Conservation (phyloP, 2,888 invertebrate species). For the Lobophora halterata region DNA sequence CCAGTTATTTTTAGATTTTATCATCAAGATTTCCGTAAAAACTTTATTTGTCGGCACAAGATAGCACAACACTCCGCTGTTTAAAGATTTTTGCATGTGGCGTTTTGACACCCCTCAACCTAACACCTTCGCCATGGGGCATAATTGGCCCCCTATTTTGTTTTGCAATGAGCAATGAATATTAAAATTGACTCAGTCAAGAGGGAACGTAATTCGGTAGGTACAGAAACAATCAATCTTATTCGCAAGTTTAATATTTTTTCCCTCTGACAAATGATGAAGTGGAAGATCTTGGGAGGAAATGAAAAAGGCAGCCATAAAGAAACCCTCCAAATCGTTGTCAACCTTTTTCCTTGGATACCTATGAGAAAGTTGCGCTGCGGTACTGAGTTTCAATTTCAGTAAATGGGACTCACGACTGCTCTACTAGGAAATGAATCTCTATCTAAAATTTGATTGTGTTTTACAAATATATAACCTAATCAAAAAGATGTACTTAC, state of each 20-base stretch:
- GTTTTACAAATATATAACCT: too few relatives aligned
- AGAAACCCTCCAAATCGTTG: slow-evolving; percentile 33
- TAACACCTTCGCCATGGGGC: slow-evolving; percentile 51
- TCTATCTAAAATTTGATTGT: slow-evolving; percentile 5
- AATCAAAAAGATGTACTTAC: too few relatives aligned
- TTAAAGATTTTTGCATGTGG: slow-evolving; percentile 68
- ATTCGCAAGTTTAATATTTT: slow-evolving; percentile 42
- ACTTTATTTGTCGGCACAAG: too few relatives aligned
- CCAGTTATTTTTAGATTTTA: too few relatives aligned
- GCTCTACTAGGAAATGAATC: slow-evolving; percentile 6
- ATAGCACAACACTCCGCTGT: slow-evolving; percentile 34
- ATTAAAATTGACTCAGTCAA: slow-evolving; percentile 54
- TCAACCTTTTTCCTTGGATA: slow-evolving; percentile 33
- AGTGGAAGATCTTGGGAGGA: slow-evolving; percentile 30
- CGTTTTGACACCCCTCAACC: slow-evolving; percentile 60
- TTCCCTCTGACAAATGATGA: slow-evolving; percentile 46
- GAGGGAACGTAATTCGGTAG: slow-evolving; percentile 37
- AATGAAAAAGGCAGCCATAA: slow-evolving; percentile 37
- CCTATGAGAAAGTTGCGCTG: slow-evolving; percentile 29
- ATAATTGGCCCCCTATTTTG: slow-evolving; percentile 58
- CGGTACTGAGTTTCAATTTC: slow-evolving; percentile 31
- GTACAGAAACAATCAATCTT: slow-evolving; percentile 48
- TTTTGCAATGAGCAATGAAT: slow-evolving; percentile 70
- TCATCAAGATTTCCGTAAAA: too few relatives aligned
- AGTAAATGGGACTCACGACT: slow-evolving; percentile 25